Conservation (phyloP, 2,113 vertebrate genomes). For the Puntigrus tetrazona region DNA sequence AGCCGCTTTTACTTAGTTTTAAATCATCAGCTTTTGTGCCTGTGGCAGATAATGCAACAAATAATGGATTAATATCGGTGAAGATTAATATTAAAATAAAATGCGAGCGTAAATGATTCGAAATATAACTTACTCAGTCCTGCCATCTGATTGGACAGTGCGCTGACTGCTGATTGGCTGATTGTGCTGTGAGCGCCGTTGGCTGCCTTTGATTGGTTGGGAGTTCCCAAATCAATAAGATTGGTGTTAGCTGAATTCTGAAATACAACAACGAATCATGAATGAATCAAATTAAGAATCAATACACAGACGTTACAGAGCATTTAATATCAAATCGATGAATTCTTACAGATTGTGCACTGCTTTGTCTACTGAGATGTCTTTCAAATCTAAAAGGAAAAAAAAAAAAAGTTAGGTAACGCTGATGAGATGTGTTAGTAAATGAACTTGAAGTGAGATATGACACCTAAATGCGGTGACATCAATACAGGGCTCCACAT, state of each 20-base stretch:
- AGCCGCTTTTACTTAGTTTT: not conserved
- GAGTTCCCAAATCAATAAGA: constrained; percentile 75
- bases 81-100: not conserved
- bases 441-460: not conserved
- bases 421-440: not conserved
- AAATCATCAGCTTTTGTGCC: constrained; percentile 35
- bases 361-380: constrained; percentile 67
- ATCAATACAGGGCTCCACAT: not conserved
- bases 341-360: constrained; percentile 46
- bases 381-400: constrained; percentile 83
- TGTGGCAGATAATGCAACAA: constrained; percentile 17
- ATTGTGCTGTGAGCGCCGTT: constrained; percentile 51
- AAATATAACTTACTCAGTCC: constrained; percentile 81
- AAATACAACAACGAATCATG: constrained; percentile 15
- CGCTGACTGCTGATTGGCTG: constrained; percentile 66
- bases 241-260: constrained; percentile 71
- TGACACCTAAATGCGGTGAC: not conserved
- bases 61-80: not conserved
- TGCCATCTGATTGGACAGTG: constrained; percentile 85
- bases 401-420: not conserved
- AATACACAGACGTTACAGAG: fast-evolving
- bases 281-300: not conserved
- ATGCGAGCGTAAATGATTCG: not conserved
- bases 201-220: constrained; percentile 67
- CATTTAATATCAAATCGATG: not conserved